Conservation (phyloP, 2,888 invertebrate species). For the Eretmocerus hayati region DNA sequence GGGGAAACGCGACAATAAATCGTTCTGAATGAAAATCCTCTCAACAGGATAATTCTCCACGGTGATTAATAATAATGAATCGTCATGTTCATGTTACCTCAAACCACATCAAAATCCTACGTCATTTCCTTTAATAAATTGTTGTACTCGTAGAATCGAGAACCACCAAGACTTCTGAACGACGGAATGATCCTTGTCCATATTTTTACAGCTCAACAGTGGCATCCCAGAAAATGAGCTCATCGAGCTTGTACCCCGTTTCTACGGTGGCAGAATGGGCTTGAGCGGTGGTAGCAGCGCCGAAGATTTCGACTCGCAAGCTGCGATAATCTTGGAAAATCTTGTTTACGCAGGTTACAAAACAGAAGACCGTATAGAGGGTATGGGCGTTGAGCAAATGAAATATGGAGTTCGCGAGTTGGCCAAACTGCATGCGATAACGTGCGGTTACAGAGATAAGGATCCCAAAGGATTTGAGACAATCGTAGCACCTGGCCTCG, state of each 20-base stretch:
- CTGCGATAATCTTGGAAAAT: conserved; percentile 40
- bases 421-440: conserved; percentile 38
- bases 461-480: conserved; percentile 35
- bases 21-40: no score
- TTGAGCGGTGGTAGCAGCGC: conserved; percentile 17
- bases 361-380: conserved; percentile 35
- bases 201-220: conserved; percentile 28
- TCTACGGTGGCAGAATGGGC: conserved; percentile 38
- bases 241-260: conserved; percentile 33
- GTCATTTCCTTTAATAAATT: no score
- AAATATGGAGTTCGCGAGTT: conserved; percentile 34
- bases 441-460: conserved; percentile 34
- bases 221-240: conserved; percentile 30
- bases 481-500: conserved; percentile 28
- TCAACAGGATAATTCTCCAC: no score
- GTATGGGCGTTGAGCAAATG: conserved; percentile 35
- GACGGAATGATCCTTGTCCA: no score
- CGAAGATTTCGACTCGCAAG: conserved; percentile 36
- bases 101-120: no score
- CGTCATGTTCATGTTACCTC: no score
- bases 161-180: no score
- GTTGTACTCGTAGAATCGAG: no score
- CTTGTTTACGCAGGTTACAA: conserved; percentile 34
- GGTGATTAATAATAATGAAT: no score
- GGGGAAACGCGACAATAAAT: no score